Conservation (phyloP, 2,113 vertebrate genomes). For the Rhinoptilus africanus region DNA sequence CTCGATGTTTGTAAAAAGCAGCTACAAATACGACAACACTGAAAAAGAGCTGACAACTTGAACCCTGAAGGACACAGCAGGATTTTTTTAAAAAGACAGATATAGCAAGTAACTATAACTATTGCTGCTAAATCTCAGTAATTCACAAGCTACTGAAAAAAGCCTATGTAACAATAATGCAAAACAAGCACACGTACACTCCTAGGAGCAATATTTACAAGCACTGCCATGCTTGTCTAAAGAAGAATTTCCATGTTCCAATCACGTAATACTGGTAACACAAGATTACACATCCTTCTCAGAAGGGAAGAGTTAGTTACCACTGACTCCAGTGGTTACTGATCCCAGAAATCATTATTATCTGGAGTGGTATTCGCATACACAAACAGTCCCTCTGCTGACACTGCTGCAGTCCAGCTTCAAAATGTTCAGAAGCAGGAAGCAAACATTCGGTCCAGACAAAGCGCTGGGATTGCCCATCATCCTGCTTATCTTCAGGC, state of each 20-base stretch:
- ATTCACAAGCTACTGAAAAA: background rate
- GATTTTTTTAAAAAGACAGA: background rate
- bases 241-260: background rate
- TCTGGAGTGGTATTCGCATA: background rate
- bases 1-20: background rate
- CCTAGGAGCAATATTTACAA: background rate
- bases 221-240: background rate
- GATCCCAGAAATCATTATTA: background rate
- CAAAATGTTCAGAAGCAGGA: background rate
- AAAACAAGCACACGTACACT: background rate
- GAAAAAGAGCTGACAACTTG: background rate
- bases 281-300: background rate
- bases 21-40: background rate
- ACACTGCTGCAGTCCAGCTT: background rate
- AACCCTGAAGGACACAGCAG: background rate
- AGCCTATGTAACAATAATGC: background rate
- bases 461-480: fast-evolving
- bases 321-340: background rate
- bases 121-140: background rate
- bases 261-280: background rate
- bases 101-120: background rate
- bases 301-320: background rate
- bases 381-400: background rate
- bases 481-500: background rate
- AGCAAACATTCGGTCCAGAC: background rate